phyloP scores from a whole-genome alignment of 2,888 invertebrate species.

The Sericinus montela region DNA sequence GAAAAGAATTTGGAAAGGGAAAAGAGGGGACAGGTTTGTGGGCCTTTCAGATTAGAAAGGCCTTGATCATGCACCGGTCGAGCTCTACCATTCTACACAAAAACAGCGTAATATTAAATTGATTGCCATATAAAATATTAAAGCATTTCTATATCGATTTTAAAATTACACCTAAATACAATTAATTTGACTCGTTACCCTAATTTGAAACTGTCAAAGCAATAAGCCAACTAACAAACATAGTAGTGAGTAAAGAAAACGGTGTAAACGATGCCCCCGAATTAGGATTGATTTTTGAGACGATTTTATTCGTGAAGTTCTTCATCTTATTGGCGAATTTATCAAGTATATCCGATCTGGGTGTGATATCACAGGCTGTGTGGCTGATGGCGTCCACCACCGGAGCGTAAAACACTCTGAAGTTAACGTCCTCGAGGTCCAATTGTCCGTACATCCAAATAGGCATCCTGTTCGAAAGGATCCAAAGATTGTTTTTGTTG shows the following conservation, averaged over 20 bases:
- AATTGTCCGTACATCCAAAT: slow-evolving; percentile 83
- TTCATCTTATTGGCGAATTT: slow-evolving; percentile 73
- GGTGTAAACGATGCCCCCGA: slow-evolving; percentile 33
- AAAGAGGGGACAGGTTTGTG: no score
- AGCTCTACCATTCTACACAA: no score
- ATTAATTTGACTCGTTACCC: no score
- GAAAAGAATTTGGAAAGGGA: no score
- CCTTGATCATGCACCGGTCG: no score
- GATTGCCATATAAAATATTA: no score
- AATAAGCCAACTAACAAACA: slow-evolving; percentile 20
- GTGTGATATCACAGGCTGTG: slow-evolving; percentile 83
- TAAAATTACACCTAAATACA: no score
- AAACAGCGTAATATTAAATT: no score
- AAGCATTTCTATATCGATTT: no score
- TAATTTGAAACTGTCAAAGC: slow-evolving; percentile 12
- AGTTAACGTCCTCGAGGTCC: slow-evolving; percentile 82
- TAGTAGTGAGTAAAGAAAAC: slow-evolving; percentile 33
- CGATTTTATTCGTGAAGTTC: slow-evolving; percentile 57
- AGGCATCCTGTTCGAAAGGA: slow-evolving; percentile 85
- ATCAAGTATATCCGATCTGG: slow-evolving; percentile 76
- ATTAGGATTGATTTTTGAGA: slow-evolving; percentile 43
- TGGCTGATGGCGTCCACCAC: slow-evolving; percentile 84
- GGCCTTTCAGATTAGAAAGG: no score
- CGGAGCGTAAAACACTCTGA: slow-evolving; percentile 83
- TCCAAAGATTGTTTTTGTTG: slow-evolving; percentile 84